Conservation (phyloP, 64 coral and sea anemone genomes). For the Stichodactyla mertensii region DNA sequence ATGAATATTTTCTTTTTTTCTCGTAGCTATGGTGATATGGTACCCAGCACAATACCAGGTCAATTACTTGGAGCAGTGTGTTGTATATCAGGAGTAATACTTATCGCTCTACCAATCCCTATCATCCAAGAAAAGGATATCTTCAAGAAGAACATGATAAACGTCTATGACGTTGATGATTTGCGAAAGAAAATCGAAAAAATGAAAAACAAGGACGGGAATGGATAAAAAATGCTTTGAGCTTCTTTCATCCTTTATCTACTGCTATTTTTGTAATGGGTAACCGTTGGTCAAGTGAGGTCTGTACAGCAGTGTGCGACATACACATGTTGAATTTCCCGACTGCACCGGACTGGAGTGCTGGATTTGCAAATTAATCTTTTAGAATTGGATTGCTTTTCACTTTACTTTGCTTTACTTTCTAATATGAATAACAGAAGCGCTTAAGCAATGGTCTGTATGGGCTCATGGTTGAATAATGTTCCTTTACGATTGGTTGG, state of each 20-base stretch:
- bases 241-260: not conserved
- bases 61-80: slow-evolving; percentile 63
- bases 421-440: too few relatives aligned
- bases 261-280: not conserved
- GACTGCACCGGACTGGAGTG: too few relatives aligned
- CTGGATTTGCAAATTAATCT: not conserved
- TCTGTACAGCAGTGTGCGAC: not conserved
- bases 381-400: not conserved
- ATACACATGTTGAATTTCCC: too few relatives aligned
- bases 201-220: slow-evolving; percentile 35
- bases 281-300: not conserved
- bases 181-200: slow-evolving; percentile 68
- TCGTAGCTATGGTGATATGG: slow-evolving; percentile 83
- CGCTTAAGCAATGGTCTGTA: too few relatives aligned
- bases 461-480: not conserved
- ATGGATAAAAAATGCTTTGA: not conserved
- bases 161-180: slow-evolving; percentile 86
- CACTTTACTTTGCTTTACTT: too few relatives aligned
- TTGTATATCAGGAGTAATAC: slow-evolving; percentile 73
- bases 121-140: slow-evolving; percentile 94
- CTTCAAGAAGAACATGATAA: slow-evolving; percentile 93
- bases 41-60: slow-evolving; percentile 58
- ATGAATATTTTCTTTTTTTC: not conserved
- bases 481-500: not conserved
- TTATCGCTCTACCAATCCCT: slow-evolving; percentile 75